phyloP scores from a whole-genome alignment of 2,113 vertebrate genomes.

The Mixornis gularis region DNA sequence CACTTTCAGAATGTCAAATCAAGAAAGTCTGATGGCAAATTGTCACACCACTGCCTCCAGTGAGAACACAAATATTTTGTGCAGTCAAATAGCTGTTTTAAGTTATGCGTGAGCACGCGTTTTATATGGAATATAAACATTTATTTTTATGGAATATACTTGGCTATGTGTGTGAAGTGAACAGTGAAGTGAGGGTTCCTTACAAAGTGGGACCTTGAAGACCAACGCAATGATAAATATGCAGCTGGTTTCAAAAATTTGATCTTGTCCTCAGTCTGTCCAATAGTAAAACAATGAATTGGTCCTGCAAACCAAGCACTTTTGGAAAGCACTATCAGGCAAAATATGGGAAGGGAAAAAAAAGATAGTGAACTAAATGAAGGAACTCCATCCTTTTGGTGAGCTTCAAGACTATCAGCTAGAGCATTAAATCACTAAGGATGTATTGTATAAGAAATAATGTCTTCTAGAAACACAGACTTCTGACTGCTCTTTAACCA shows the following conservation, averaged over 20 bases:
- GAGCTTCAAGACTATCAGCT: background rate
- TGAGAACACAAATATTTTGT: background rate
- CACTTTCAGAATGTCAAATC: background rate
- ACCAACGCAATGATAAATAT: background rate
- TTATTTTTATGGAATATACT: background rate
- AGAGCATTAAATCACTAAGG: background rate
- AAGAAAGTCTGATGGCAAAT: background rate
- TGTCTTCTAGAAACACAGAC: background rate
- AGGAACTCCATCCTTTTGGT: background rate
- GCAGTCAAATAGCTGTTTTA: background rate
- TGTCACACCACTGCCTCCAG: background rate
- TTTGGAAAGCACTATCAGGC: background rate
- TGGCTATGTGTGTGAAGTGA: rapidly evolving
- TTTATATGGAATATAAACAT: background rate
- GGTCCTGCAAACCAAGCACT: background rate
- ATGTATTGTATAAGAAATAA: background rate
- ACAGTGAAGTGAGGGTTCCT: background rate
- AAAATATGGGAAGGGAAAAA: background rate
- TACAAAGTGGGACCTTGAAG: background rate
- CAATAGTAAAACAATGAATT: background rate
- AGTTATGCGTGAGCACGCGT: background rate
- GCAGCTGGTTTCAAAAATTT: background rate
- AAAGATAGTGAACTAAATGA: background rate
- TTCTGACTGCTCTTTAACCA: background rate
- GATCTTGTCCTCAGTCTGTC: background rate